Evolutionary conservation across 2,113 vertebrate genomes (phyloP).

Genomic region (Rhabdomys dilectus): DNA sequence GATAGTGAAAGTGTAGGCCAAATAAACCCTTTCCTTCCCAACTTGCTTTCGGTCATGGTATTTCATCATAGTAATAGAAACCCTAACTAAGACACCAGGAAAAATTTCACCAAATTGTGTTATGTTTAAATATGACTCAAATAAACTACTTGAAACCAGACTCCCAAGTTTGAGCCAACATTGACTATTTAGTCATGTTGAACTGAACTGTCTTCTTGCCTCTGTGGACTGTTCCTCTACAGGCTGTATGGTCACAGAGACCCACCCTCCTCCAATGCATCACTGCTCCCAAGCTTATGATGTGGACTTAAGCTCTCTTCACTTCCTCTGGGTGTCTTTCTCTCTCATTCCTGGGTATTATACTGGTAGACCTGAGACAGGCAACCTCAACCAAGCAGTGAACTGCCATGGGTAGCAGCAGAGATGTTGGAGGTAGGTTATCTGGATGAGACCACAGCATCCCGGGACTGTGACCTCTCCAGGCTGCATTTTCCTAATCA

Average conservation of each 20-base stretch:
- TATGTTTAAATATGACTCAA: background rate
- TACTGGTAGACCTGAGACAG: background rate
- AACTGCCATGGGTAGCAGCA: rapidly evolving
- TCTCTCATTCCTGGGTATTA: background rate
- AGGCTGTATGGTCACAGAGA: background rate
- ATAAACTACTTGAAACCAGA: background rate
- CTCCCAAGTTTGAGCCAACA: background rate
- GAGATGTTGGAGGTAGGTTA: background rate
- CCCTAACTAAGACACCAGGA: background rate
- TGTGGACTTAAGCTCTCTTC: background rate
- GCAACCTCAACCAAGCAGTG: background rate
- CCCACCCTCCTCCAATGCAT: too few species aligned
- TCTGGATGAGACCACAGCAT: background rate
- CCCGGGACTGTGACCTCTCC: background rate
- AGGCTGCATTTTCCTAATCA: background rate
- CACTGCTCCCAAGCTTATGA: background rate
- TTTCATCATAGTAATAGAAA: background rate
- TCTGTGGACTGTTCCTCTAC: background rate
- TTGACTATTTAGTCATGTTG: background rate
- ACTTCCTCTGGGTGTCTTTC: background rate
- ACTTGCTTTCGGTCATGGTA: background rate
- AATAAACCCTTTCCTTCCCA: background rate
- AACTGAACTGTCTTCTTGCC: background rate
- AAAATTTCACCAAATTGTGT: background rate
- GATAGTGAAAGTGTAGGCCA: background rate